These are phyloP conservation scores for Epinephelus lanceolatus DNA, from an alignment of 2,113 vertebrate species.

Conservation along the genomic window DNA sequence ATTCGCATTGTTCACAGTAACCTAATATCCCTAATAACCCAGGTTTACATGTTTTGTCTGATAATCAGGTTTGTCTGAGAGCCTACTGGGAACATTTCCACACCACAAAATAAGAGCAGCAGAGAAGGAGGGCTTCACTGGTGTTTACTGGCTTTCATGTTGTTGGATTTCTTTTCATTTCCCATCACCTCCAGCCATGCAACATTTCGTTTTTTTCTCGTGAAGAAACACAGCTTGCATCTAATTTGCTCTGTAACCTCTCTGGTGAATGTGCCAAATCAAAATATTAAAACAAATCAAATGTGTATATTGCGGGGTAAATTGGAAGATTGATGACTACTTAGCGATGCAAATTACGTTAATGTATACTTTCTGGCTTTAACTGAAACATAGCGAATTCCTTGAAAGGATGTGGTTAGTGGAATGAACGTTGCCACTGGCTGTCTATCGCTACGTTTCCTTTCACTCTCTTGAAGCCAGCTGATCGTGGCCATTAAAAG, in stretches of 20 bases:
- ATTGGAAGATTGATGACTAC: background rate
- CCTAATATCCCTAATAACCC: constrained; percentile 25
- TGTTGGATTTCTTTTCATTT: constrained; percentile 44
- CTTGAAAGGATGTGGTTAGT: background rate
- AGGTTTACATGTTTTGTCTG: constrained; percentile 24
- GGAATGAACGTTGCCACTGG: background rate
- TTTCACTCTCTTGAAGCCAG: background rate
- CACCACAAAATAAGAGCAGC: constrained; percentile 2
- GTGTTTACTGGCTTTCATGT: constrained; percentile 41
- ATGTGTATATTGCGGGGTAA: background rate
- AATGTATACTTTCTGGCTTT: background rate
- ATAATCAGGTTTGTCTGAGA: constrained; percentile 39
- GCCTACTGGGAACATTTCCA: constrained; percentile 33
- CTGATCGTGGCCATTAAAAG: constrained; percentile 5
- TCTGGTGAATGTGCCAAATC: constrained; percentile 2
- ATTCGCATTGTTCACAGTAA: constrained; percentile 36
- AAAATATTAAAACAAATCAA: constrained; percentile 11
- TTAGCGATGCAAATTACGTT: background rate
- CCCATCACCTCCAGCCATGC: background rate
- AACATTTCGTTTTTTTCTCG: background rate
- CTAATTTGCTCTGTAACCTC: constrained; percentile 15
- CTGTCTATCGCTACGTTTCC: background rate
- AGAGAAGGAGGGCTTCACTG: background rate
- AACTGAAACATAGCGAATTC: background rate
- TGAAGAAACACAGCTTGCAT: background rate